Evolutionary conservation across 2,113 vertebrate genomes (phyloP), one percentile per base, ranked within the genome.

Genomic region (Myotis yumanensis): DNA sequence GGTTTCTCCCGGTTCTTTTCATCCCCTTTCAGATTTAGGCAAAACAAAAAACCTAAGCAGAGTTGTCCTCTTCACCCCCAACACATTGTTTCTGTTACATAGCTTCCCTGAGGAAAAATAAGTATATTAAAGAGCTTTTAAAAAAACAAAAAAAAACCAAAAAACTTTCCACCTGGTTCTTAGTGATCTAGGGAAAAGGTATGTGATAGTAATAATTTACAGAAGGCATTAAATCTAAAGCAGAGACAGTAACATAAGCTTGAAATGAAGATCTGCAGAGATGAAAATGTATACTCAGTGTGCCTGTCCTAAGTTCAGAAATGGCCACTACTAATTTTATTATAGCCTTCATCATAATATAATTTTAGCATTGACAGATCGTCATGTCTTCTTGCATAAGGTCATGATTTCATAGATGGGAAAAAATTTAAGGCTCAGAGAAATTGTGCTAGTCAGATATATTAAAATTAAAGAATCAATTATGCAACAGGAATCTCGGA

Each of bases 181-280:
- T 79, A 30, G 40, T 84, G 46, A 66, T 72, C 46, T 80, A 2
- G 54, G 62, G 15, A 51, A 89, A 92, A 85, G 37, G 28, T 46
- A 32, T 5, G 0, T 86, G 51, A 75, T 62, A 48, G 40, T 76
- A 77, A 28, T 87, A 54, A 88, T 89, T 92, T 79, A 81, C 3
- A 59, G 28, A 48, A 82, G 22, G 30, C 28, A 22, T 91, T 88
- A 52, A 81, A 72, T 92, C 32, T 71, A 64, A 86, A 71, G 52
- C 28, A 94, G 43, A 66, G 30, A 37, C 37, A 32, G 32, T 32
- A 64, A 77, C 43, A 86, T 43, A 48, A 85, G 37, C 37, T 84
- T 88, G 72, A 89, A 73, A 51, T 92, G 91, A 87, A 94, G 46
- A 52, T 89, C 72, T 85, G 15, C 51, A 28, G 75, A 43, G 30